These are phyloP conservation scores for Danio kyathit DNA, from an alignment of 2,797 vertebrate species.

Conservation along the genomic window DNA sequence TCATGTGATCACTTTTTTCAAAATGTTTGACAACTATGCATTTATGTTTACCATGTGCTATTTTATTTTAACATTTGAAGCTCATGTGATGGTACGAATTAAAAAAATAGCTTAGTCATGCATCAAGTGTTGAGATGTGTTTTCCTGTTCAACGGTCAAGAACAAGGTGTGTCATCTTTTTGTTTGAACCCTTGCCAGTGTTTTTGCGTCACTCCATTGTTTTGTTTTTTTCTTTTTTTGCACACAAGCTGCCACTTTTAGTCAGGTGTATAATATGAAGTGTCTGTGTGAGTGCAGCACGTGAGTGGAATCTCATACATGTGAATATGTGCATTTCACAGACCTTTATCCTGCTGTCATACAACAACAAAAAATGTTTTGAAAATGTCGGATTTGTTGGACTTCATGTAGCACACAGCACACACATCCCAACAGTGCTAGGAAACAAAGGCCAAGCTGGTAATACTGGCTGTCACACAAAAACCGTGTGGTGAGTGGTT, in stretches of 20 bases:
- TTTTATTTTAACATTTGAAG: too few relatives aligned
- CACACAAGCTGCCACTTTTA: conserved; percentile 13
- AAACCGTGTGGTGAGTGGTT: neutral
- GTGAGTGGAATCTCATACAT: neutral
- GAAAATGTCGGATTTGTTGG: conserved; percentile 4
- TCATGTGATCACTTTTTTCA: too few relatives aligned
- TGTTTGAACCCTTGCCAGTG: conserved; percentile 9
- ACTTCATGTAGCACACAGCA: neutral
- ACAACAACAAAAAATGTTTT: neutral
- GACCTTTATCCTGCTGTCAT: neutral
- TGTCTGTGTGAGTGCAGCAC: neutral
- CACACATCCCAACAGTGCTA: neutral
- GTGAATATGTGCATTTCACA: neutral
- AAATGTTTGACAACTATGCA: too few relatives aligned
- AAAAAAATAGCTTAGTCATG: too few relatives aligned
- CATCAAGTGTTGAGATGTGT: too few relatives aligned
- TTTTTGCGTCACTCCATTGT: neutral
- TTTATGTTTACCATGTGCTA: too few relatives aligned
- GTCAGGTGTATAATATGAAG: neutral
- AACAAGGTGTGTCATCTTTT: too few relatives aligned
- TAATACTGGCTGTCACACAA: conserved; percentile 22
- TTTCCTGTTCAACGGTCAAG: too few relatives aligned
- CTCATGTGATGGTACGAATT: too few relatives aligned
- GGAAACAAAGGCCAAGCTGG: conserved; percentile 11
- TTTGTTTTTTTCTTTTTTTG: neutral